Base-by-base conservation (phyloP, 1,140 invertebrate genomes). In the Sweltsa coloradensis region DNA sequence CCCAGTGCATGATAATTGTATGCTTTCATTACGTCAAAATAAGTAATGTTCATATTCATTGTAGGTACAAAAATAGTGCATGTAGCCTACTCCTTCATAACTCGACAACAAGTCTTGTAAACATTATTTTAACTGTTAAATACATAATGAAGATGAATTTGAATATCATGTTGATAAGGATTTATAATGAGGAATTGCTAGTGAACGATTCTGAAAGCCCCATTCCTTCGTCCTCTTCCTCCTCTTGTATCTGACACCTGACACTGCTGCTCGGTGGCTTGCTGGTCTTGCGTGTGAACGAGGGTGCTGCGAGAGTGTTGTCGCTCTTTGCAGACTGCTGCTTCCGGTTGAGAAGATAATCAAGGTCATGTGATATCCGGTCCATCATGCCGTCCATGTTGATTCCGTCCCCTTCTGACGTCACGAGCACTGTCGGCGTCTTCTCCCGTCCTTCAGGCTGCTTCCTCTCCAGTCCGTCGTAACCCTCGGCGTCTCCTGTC, bases 341-440 rank as follows among this genome's bases (percentile, higher is more conserved):
- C 21, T 45, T 76, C 42, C 78, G 71, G 60, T 83, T 83, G 40
- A 85, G 62, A 47, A 85, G 60, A 65, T 83, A 85, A 61, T 84
- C 80, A 34, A 84, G 66, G 62, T 85, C 81, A 55, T 80, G 75
- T 1, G 78, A 79, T 55, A 85, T 85, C 52, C 80, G 72, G 61
- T 82, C 76, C 2, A 84, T 62, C 68, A 83, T 78, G 41, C 76
- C 75, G 41, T 70, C 66, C 13, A 68, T 44, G 14, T 55, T 26
- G 39, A 56, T 50, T 7, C 54, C 58, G 51, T 58, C 56, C 21
- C 50, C 48, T 14, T 52, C 34, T 44, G 49, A 18, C 39, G 31
- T 31, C 22, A 19, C 42, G 4, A n/a, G n/a, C n/a, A n/a, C n/a
- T n/a, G n/a, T n/a, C 5, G 18, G 45, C 2, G 29, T 18, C 41